Conservation (phyloP, 2,113 vertebrate species). For the Ia io region DNA sequence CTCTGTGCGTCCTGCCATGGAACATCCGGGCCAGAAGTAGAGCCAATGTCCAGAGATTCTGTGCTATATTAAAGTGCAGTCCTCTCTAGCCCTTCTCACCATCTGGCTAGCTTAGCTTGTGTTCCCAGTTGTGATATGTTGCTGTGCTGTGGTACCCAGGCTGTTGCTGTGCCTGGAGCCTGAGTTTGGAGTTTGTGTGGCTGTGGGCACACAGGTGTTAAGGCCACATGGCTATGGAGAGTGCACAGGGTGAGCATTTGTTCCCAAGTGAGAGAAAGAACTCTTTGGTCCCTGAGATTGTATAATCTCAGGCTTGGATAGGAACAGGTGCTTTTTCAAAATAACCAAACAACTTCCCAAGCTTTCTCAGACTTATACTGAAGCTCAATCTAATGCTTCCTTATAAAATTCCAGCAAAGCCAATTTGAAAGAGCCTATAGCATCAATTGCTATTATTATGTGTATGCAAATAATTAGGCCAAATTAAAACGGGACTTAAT, state of each 20-base stretch:
- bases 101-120: background rate
- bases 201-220: background rate
- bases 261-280: background rate
- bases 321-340: background rate
- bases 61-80: background rate
- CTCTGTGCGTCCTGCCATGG: background rate
- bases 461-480: too few species aligned
- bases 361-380: background rate
- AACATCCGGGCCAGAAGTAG: background rate
- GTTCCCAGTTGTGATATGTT: background rate
- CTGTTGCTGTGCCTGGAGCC: background rate
- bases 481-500: too few species aligned
- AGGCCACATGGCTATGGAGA: background rate
- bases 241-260: background rate
- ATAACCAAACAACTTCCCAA: background rate
- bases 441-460: too few species aligned
- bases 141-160: background rate
- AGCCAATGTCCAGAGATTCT: background rate
- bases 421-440: too few species aligned
- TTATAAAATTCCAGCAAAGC: too few species aligned
- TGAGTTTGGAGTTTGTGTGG: background rate
- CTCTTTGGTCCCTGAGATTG: background rate
- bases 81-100: background rate
- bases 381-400: too few species aligned
- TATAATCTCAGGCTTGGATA: background rate